These are phyloP conservation scores for Kryptolebias ocellatus DNA, from an alignment of 2,797 vertebrate species.

Conservation along the genomic window DNA sequence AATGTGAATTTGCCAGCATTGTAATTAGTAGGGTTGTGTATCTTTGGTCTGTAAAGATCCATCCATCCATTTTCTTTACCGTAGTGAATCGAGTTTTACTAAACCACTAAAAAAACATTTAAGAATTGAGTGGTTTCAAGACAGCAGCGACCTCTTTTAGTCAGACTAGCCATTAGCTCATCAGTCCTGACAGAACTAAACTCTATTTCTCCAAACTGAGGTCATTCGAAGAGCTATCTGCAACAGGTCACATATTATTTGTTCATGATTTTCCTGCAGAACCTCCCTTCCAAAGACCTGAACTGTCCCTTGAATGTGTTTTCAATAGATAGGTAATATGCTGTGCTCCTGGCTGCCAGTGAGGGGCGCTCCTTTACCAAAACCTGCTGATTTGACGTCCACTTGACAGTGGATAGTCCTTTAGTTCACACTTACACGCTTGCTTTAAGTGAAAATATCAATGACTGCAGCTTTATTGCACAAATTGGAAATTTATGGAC, in stretches of 20 bases:
- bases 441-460: background rate
- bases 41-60: no score
- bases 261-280: background rate
- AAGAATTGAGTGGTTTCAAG: background rate
- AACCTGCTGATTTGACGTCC: background rate
- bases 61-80: no score
- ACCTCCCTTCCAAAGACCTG: background rate
- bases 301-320: background rate
- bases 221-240: no score
- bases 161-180: no score
- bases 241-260: no score
- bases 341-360: background rate
- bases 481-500: no score
- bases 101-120: background rate
- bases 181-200: background rate
- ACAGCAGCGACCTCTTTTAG: no score
- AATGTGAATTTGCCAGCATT: no score
- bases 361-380: background rate
- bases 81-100: background rate
- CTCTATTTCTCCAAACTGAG: no score
- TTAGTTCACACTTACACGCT: background rate
- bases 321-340: conserved; percentile 1
- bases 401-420: background rate
- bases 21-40: no score
- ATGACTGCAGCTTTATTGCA: background rate